Conservation (phyloP, 2,113 vertebrate species). For the Zeus faber region DNA sequence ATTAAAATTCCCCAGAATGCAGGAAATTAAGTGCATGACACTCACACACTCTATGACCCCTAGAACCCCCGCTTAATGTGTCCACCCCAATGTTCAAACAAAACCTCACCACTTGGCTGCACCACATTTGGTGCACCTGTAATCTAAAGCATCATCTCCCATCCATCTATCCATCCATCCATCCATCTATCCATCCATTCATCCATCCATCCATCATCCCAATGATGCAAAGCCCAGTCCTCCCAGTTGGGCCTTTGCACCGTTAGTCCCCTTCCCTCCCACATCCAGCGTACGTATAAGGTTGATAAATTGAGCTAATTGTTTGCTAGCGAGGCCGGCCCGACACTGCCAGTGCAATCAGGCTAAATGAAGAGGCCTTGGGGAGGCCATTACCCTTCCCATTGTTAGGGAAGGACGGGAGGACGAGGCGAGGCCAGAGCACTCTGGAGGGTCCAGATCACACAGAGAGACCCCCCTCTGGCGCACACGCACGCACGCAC, state of each 20-base stretch:
- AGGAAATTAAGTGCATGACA: too few species aligned
- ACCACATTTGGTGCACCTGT: too few species aligned
- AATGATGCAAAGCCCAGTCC: conserved; percentile 8
- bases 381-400: conserved; percentile 80
- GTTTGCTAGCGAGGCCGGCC: conserved; percentile 73
- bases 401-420: conserved; percentile 77
- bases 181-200: too few species aligned
- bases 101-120: too few species aligned
- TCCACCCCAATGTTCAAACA: too few species aligned
- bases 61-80: too few species aligned
- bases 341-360: conserved; percentile 75
- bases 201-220: conserved; percentile 5
- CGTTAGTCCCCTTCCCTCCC: conserved; percentile 26
- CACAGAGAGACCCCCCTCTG: conserved; percentile 57
- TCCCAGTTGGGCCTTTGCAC: conserved; percentile 10
- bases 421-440: conserved; percentile 54
- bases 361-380: conserved; percentile 74
- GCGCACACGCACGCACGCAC: conserved; percentile 18
- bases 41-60: too few species aligned
- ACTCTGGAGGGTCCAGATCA: conserved; percentile 64
- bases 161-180: too few species aligned
- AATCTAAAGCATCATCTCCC: conserved; percentile 3
- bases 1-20: too few species aligned
- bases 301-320: conserved; percentile 83
- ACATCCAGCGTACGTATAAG: conserved; percentile 57